Percentiles rank a stretch among this genome's conserved stretches.
These are phyloP conservation scores for Peromyscus maniculatus DNA, from an alignment of 2,113 vertebrate species.

Conservation along the genomic window DNA sequence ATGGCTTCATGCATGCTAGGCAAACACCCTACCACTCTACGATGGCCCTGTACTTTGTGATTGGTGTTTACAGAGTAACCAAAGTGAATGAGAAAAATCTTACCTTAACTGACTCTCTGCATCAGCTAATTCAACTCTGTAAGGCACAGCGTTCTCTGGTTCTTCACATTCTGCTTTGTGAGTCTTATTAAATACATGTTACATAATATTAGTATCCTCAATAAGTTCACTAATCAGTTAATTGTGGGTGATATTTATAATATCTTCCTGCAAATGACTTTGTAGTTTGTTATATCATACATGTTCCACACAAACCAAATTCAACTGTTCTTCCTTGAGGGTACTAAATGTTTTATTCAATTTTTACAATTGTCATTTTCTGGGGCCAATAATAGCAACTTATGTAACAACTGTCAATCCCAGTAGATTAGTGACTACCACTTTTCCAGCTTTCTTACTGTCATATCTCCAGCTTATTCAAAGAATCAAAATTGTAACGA, in stretches of 20 bases:
- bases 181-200: conserved; percentile 79
- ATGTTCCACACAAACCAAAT: not conserved
- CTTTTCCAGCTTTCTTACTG: not conserved
- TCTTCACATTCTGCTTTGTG: conserved; percentile 77
- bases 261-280: not conserved
- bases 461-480: not conserved
- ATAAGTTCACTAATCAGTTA: conserved; percentile 6
- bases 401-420: not conserved
- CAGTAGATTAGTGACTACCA: not conserved
- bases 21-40: not conserved
- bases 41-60: not conserved
- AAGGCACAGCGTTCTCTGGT: conserved; percentile 52
- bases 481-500: not conserved
- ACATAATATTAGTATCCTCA: conserved; percentile 53
- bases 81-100: not conserved
- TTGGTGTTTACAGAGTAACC: not conserved
- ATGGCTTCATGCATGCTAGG: not conserved
- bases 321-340: not conserved
- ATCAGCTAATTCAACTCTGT: conserved; percentile 73
- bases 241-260: not conserved
- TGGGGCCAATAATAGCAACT: not conserved
- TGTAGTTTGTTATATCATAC: not conserved
- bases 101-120: conserved; percentile 68
- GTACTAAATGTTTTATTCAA: not conserved
- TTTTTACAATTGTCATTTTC: not conserved